phyloP scores from a whole-genome alignment of 2,113 vertebrate genomes.

The Craseonycteris thonglongyai region DNA sequence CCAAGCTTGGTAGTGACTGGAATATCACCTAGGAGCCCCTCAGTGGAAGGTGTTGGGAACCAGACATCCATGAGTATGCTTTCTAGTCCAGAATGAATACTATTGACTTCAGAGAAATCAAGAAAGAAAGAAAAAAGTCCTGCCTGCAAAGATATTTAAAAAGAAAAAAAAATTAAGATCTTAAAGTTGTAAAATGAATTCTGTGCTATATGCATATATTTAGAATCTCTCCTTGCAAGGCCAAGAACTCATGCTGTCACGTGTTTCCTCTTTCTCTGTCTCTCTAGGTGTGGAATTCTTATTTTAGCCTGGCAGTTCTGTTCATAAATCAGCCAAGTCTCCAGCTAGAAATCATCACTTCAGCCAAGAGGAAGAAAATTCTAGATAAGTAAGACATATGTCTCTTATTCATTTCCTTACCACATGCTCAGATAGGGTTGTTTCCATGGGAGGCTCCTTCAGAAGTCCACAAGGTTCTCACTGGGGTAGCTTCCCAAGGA shows the following conservation, averaged over 20 bases:
- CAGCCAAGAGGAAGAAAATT: slow-evolving; percentile 94
- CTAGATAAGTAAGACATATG: slow-evolving; percentile 91
- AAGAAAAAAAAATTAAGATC: not conserved
- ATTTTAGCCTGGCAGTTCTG: slow-evolving; percentile 95
- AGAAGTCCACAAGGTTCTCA: not conserved
- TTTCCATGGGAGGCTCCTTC: not conserved
- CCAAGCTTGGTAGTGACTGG: slow-evolving; percentile 28
- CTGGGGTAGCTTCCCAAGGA: slow-evolving; percentile 18
- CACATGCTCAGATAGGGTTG: slow-evolving; percentile 37
- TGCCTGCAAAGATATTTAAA: slow-evolving; percentile 24
- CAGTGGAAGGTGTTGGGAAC: not conserved
- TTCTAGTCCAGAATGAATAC: slow-evolving; percentile 19
- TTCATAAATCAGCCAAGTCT: slow-evolving; percentile 99
- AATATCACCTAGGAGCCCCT: not conserved
- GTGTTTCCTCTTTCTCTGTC: slow-evolving; percentile 40
- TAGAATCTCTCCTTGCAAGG: slow-evolving; percentile 34
- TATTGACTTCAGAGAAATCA: slow-evolving; percentile 20
- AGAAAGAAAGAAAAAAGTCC: not conserved
- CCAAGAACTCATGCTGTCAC: not conserved
- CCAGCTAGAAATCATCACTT: slow-evolving; percentile 90
- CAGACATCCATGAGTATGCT: not conserved
- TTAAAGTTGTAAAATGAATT: slow-evolving; percentile 12
- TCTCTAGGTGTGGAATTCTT: slow-evolving; percentile 96
- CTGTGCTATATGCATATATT: not conserved
- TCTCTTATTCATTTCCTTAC: slow-evolving; percentile 24